Base-by-base conservation (phyloP, 2,113 vertebrate genomes). In the Morone chrysops region DNA sequence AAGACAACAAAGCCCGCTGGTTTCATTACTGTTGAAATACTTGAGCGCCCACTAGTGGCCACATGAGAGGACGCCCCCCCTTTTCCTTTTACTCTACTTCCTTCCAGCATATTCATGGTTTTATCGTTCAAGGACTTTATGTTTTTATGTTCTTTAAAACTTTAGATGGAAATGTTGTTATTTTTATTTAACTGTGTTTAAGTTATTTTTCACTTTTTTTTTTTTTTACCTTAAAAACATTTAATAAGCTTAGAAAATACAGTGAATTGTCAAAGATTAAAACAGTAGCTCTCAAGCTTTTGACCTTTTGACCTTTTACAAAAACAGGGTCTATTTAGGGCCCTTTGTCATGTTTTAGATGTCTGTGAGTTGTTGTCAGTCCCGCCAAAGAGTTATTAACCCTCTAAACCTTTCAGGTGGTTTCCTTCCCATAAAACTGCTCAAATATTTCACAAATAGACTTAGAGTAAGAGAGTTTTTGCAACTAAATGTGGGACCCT, bases 11-110 rank as follows among this genome's bases (percentile, higher is more conserved):
- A 9, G 60, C 18, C 31, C n/a, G 25, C 8, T n/a, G 51, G 6
- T 47, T 80, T 78, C 22, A 54, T 2, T 5, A 0, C 60, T n/a
- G 18, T 0, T 0, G 6, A 83, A 89, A 81, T 40, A 45, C 66
- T 48, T 0, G 36, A 22, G 75, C 87, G 91, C 91, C 94, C 82
- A 51, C 93, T 80, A 87, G 91, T 72, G 94, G 89, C 13, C 84
- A 60, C 70, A 73, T 31, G 2, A 31, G 31, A 31, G 2, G 31
- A 31, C 31, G 31, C 3, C 31, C 31, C 31, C 31, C 31, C 31
- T 31, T 31, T 31, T 31, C 31, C 31, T 31, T 31, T 31, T 43
- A n/a, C 5, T 12, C 62, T 59, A 11, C n/a, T 45, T 53, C 63
- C 5, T 36, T 60, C 25, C 7, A 40, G 17, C 5, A 36, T 4